A percentile compares a stretch with the other conserved stretches of the same genome.
Evolutionary conservation across 2,113 vertebrate genomes (phyloP).

Genomic region (Chionomys nivalis): DNA sequence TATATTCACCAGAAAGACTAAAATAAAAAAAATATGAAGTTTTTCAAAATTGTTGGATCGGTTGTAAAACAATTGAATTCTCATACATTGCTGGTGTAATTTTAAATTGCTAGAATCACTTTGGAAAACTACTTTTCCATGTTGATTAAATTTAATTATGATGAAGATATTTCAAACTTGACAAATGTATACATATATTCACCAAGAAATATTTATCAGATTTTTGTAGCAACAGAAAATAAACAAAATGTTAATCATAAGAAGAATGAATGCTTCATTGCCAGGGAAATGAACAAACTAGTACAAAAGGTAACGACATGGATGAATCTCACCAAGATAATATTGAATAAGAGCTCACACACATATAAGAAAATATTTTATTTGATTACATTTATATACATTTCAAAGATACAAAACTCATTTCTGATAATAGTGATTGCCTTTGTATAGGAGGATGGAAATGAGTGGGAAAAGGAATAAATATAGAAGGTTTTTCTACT

Average conservation of each 20-base stretch:
- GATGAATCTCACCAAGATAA: conserved; percentile 4
- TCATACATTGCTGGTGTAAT: not conserved
- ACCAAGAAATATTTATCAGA: conserved; percentile 40
- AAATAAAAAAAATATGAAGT: not conserved
- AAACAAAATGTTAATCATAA: conserved; percentile 19
- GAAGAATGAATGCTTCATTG: not conserved
- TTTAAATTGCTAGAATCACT: conserved; percentile 23
- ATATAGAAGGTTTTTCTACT: not conserved
- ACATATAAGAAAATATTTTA: not conserved
- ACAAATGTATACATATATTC: not conserved
- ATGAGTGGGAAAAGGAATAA: not conserved
- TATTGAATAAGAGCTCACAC: not conserved
- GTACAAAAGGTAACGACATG: not conserved
- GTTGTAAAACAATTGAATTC: conserved; percentile 18
- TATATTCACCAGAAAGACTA: not conserved
- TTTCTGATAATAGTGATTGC: conserved; percentile 11
- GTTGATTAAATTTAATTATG: conserved; percentile 44
- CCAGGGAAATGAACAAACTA: not conserved
- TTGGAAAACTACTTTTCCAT: conserved; percentile 43
- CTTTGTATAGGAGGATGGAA: not conserved
- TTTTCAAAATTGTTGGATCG: not conserved
- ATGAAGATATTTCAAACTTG: not conserved
- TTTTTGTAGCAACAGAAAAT: conserved; percentile 7
- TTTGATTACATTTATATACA: not conserved
- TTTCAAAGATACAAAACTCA: conserved; percentile 5